Base-by-base conservation (phyloP, 2,113 vertebrate genomes). In the Neodon shergylaensis region DNA sequence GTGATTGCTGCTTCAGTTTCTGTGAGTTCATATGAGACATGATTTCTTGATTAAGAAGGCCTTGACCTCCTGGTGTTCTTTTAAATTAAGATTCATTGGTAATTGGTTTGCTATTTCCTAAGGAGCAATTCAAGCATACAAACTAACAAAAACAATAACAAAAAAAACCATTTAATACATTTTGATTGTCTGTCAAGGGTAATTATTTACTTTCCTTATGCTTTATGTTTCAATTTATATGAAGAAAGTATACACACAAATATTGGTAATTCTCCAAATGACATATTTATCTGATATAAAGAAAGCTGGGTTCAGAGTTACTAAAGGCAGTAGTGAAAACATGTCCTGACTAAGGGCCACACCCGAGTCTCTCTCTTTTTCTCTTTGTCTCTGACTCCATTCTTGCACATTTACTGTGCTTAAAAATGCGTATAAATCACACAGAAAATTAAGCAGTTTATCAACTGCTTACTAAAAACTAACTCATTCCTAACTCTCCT, bases 201-300 rank as follows among this genome's bases (percentile, higher is more conserved):
- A 90, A 22, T 77, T 42, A 2, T 76, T 86, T 87, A 33, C n/a
- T 81, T 63, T n/a, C 10, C 14, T 65, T 84, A 3, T 44, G 44
- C 16, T 39, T 84, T 84, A 84, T 42, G n/a, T 9, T 47, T 94
- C 92, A 33, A 78, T 77, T 84, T 93, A 84, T 24, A 79, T 33
- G 7, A 93, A 88, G 36, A 17, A 78, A 39, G 1, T 65, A 61
- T n/a, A 74, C 2, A 65, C 16, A 63, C 3, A 49, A 24, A 26
- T 95, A 66, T 91, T n/a, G 7, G 8, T 22, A 96, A 88, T 24
- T 73, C 1, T 83, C 8, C 33, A 89, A 90, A 65, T 81, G 63
- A 8, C 14, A 10, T 12, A 39, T 61, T 82, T 26, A 61, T 39
- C 6, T 61, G 21, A 39, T 7, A 26, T 26, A 82, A 39, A 28